Base-by-base conservation (phyloP, 1,140 invertebrate genomes). In the Choristoneura fumiferana region DNA sequence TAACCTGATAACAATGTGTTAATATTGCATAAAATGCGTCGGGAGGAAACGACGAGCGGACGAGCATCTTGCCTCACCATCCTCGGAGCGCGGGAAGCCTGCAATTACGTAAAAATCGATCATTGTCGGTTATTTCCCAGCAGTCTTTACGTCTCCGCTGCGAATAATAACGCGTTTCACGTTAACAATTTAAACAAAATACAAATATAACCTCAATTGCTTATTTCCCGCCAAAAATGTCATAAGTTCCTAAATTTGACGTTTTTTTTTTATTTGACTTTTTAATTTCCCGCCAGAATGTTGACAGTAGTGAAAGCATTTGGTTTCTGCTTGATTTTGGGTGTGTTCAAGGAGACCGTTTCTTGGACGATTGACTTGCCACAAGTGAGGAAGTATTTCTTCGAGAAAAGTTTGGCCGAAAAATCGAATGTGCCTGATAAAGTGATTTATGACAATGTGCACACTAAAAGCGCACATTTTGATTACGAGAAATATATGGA, bases 331-430 rank as follows among this genome's bases (percentile, higher is more conserved):
- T 17, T 17, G 8, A n/a, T 55, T 18, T 38, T 36, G 3, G 6
- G 35, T 13, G 53, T 33, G 53, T 57, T 68, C 6, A 54, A 65
- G 43, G 52, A 72, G 55, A 71, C 78, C 15, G 34, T 55, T 3
- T 52, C 73, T 34, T 85, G 82, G 82, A 85, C 78, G 0, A 67
- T 81, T 12, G 76, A 85, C 60, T 61, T 81, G 56, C 67, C 71
- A 34, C 75, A 76, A 70, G 69, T 77, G 36, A 62, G 79, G 22
- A 74, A 70, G 35, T 72, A 66, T 49, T 64, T 70, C 15, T 74
- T 71, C 18, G 61, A 65, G 17, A 69, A 67, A 65, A 59, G 43
- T 38, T 6, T 34, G 35, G 56, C 69, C 9, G 43, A 65, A 2
- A 15, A 39, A 35, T 17, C 38, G 38, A 34, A 43, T 8, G 3